Percentiles rank a stretch among this genome's conserved stretches.
Evolutionary conservation across 2,113 vertebrate species (phyloP).

Genomic region (Chinchilla lanigera): DNA sequence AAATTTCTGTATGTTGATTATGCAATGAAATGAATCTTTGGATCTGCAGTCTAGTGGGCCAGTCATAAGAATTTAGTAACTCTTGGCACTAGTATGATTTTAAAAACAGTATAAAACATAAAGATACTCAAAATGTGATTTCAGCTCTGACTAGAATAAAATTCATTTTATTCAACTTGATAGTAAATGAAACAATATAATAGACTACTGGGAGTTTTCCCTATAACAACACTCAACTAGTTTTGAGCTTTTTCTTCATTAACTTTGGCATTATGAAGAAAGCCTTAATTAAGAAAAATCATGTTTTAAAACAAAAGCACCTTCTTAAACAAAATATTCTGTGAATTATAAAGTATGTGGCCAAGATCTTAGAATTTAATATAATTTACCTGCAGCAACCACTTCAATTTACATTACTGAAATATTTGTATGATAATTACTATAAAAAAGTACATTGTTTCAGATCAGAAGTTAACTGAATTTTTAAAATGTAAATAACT

Average conservation of each 20-base stretch:
- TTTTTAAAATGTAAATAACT: conserved; percentile 60
- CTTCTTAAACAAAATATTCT: conserved; percentile 53
- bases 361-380: conserved; percentile 56
- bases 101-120: conserved; percentile 34
- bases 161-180: conserved; percentile 39
- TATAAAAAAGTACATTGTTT: background rate
- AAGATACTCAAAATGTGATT: conserved; percentile 43
- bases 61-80: conserved; percentile 53
- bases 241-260: conserved; percentile 43
- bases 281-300: conserved; percentile 71
- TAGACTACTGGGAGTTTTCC: conserved; percentile 14
- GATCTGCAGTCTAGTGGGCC: background rate
- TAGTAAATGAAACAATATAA: conserved; percentile 40
- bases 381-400: conserved; percentile 35
- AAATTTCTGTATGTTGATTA: background rate
- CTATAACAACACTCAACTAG: conserved; percentile 13
- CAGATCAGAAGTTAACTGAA: conserved; percentile 55
- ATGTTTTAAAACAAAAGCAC: conserved; percentile 70
- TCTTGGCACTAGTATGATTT: conserved; percentile 57
- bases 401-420: conserved; percentile 47
- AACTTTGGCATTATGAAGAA: conserved; percentile 76
- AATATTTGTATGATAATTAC: conserved; percentile 38
- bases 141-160: conserved; percentile 47
- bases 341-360: conserved; percentile 62
- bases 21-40: background rate